Evolutionary conservation across 2,113 vertebrate genomes (phyloP).

Genomic region (Solea senegalensis): DNA sequence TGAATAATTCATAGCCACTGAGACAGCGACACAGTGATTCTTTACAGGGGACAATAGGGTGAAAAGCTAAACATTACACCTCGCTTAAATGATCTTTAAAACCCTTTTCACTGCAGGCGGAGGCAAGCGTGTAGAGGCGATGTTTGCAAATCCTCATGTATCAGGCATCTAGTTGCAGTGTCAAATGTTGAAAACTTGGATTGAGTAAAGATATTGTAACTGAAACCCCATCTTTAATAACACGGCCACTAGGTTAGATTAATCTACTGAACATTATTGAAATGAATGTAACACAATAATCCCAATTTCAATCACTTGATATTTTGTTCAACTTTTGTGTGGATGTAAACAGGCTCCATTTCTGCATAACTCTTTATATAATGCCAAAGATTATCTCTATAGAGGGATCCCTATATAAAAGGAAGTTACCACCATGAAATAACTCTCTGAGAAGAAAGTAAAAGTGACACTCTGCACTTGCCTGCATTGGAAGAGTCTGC

Average conservation of each 20-base stretch:
- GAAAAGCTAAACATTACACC: conserved; percentile 67
- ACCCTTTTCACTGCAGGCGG: conserved; percentile 13
- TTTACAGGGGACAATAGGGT: conserved; percentile 50
- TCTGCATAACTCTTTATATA: conserved; percentile 14
- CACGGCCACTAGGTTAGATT: not conserved
- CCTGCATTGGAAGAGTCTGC: conserved; percentile 82
- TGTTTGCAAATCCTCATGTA: conserved; percentile 29
- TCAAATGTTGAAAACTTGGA: conserved; percentile 24
- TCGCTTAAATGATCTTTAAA: conserved; percentile 55
- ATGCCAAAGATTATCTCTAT: conserved; percentile 9
- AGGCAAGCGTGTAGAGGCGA: not conserved
- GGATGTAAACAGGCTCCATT: conserved; percentile 17
- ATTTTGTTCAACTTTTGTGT: not conserved
- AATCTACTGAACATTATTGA: not conserved
- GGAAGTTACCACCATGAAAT: too few species aligned
- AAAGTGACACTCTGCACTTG: conserved; percentile 51
- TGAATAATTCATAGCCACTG: conserved; percentile 78
- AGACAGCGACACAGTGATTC: conserved; percentile 71
- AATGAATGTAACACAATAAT: not conserved
- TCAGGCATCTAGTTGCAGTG: conserved; percentile 37
- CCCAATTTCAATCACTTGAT: not conserved
- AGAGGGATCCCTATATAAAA: not conserved
- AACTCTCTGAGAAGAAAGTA: not conserved
- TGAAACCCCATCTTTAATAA: not conserved
- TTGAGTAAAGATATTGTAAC: conserved; percentile 3